Evolutionary conservation across 2,113 vertebrate genomes (phyloP), one percentile per base, ranked within the genome.

Genomic region (Tragelaphus scriptus): DNA sequence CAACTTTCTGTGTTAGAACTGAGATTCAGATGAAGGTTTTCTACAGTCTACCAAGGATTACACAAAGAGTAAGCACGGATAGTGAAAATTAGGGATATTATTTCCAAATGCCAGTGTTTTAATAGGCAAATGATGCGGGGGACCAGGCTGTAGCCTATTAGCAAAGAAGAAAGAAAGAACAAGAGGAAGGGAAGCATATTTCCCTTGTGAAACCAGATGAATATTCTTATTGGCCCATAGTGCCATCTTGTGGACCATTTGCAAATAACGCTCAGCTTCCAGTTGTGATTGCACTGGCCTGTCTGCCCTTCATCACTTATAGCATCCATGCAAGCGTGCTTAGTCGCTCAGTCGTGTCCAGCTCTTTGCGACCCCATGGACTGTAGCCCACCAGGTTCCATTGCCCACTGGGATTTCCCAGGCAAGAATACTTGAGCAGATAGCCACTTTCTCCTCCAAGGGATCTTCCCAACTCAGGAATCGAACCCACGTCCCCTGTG

Each of bases 21-120:
- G 95, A 95, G 97, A 98, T 98, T 98, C 98, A 98, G 98, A 97
- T 88, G 97, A 98, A 96, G 95, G 96, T 97, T 99, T 98, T 97
- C 97, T 97, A 97, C 97, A 98, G 91, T 95, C 96, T 94, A 84
- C 80, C 97, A 93, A 97, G 96, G 96, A 97, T 96, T 98, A 98
- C 90, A 97, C 97, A 98, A 98, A 97, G 88, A 98, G 97, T 97
- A 82, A 97, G 89, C 92, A 97, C 97, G 97, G 98, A 98, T 98
- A 86, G 97, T 98, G 94, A 98, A 98, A 98, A 98, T 97, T 97
- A 98, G 95, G 87, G 97, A 97, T 98, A 98, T 98, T 87, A 96
- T 98, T 98, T 98, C 96, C 92, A 97, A 98, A 98, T 97, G 98
- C 97, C 90, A 97, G 96, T 92, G 30, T 96, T 98, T 97, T 87